Conservation (phyloP, 2,113 vertebrate genomes). For the Aspidoscelis tigris region DNA sequence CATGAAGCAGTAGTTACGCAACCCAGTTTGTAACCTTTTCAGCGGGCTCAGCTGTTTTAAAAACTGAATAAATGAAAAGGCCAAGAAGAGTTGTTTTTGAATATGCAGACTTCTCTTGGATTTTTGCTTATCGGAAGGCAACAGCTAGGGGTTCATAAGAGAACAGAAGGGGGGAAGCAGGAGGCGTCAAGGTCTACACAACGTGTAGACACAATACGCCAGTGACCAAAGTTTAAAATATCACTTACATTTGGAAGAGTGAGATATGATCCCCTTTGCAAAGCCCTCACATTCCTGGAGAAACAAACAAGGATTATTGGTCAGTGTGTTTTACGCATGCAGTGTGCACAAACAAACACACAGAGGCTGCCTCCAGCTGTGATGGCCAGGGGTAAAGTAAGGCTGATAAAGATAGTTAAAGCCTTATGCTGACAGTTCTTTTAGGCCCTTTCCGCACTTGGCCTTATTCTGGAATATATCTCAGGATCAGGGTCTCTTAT, state of each 20-base stretch:
- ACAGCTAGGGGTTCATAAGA: background rate
- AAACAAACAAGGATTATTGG: background rate
- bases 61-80: background rate
- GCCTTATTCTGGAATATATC: too few relatives aligned
- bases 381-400: too few relatives aligned
- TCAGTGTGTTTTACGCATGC: too few relatives aligned
- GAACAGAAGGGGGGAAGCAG: too few relatives aligned
- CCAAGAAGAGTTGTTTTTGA: background rate
- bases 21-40: background rate
- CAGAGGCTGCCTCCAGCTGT: too few relatives aligned
- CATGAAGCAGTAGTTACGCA: background rate
- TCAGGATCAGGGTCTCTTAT: too few relatives aligned
- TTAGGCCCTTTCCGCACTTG: too few relatives aligned
- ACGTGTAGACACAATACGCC: background rate
- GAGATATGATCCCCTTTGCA: background rate
- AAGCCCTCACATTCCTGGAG: background rate
- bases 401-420: too few relatives aligned
- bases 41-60: background rate
- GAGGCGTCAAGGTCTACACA: background rate
- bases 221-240: background rate
- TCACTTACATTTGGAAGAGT: background rate
- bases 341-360: too few relatives aligned
- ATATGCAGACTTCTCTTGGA: background rate
- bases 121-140: background rate
- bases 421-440: too few relatives aligned